Evolutionary conservation across 2,888 invertebrate genomes (phyloP), one percentile per base, ranked within the genome.

Genomic region (Tetragonisca angustula): DNA sequence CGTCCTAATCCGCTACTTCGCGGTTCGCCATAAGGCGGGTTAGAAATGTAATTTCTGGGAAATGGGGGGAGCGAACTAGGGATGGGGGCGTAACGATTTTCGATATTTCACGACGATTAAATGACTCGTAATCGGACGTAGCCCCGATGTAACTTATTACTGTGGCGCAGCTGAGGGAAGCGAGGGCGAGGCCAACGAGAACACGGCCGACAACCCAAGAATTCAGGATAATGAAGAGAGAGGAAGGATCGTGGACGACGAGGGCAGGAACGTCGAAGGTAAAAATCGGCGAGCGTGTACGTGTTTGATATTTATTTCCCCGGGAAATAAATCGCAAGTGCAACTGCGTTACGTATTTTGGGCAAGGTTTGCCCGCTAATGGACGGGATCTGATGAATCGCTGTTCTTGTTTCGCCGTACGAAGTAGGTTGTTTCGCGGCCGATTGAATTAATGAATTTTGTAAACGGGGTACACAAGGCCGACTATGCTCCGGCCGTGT

Each of bases 81-180:
- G 56, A 15, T 36, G 50, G 59, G 59, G 59, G 61, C 62, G 71
- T 83, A 84, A 84, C 84, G 84, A 83, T 84, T 84, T 84, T 83
- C 84, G 84, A 79, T 84, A 83, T 74, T 71, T 79, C 74, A 79
- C 54, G 65, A 70, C 74, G 84, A 83, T 84, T 83, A 83, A 84
- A 64, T 73, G 76, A 84, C 76, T 83, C 72, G 84, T 67, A 79
- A 84, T 84, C 82, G 82, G 72, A 75, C 75, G 68, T 70, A 67
- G 65, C 64, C 82, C 64, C 69, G 61, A 43, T 73, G 78, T 73
- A 78, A 82, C 76, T 73, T 84, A 79, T 84, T 83, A 74, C 82
- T 78, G 62, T 32, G 79, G 65, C 76, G 67, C 52, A 68, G 67
- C 27, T 50, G 21, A 19, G 62, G 69, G 54, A 54, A 65, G 15